Conservation (phyloP, 2,797 vertebrate species). For the Danio jaintianensis region DNA sequence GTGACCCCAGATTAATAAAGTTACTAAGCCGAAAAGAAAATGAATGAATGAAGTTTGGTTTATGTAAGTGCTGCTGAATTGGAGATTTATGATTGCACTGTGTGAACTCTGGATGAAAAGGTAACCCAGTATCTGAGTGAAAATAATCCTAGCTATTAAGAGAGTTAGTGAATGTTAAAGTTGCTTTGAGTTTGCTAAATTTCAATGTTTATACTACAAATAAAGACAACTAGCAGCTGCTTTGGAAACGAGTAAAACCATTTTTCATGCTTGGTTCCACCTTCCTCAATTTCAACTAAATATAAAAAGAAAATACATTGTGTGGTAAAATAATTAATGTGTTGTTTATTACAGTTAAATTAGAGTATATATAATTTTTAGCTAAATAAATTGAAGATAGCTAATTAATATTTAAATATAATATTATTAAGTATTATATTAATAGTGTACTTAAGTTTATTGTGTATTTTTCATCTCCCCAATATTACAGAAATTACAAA, state of each 20-base stretch:
- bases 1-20: too few relatives aligned
- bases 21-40: too few relatives aligned
- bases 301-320: background rate
- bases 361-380: background rate
- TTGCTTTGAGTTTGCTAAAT: background rate
- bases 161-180: background rate
- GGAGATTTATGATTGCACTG: background rate
- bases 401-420: background rate
- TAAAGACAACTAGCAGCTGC: background rate
- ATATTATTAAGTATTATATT: background rate
- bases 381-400: background rate
- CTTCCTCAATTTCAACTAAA: background rate
- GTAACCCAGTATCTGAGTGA: background rate
- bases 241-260: background rate
- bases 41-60: too few relatives aligned
- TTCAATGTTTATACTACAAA: constrained; percentile 11
- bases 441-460: too few relatives aligned
- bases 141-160: background rate
- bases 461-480: background rate
- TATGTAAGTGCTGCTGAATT: too few relatives aligned
- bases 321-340: background rate
- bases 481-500: background rate
- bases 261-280: background rate
- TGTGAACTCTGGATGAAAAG: background rate
- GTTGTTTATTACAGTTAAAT: background rate